Conservation (phyloP, 2,888 invertebrate species). For the Thymelicus acteon region DNA sequence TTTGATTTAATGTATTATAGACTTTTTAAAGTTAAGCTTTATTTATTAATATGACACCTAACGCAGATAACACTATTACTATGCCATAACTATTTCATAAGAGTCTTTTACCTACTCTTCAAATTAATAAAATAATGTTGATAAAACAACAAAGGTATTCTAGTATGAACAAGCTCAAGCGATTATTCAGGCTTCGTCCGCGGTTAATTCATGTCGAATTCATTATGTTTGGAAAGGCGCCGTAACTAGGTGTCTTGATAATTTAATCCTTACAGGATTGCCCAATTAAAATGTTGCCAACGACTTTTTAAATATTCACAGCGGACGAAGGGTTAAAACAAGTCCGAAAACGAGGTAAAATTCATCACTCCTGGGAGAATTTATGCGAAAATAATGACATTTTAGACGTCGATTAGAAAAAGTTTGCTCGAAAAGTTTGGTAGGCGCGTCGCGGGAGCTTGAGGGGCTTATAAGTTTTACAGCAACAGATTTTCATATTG, state of each 20-base stretch:
- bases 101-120: no score
- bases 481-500: neutral
- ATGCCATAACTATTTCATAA: no score
- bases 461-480: neutral
- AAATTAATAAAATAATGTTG: no score
- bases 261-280: slow-evolving; percentile 82
- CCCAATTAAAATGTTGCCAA: slow-evolving; percentile 83
- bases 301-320: slow-evolving; percentile 84
- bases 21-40: no score
- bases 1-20: no score
- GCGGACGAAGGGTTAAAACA: slow-evolving; percentile 71
- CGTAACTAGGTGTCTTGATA: slow-evolving; percentile 84
- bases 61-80: no score
- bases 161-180: slow-evolving; percentile 5
- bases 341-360: slow-evolving; percentile 75
- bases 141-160: neutral
- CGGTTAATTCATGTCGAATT: slow-evolving; percentile 80
- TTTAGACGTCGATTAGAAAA: slow-evolving; percentile 80
- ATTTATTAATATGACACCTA: no score
- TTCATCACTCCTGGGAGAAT: slow-evolving; percentile 75
- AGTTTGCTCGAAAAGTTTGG: slow-evolving; percentile 65
- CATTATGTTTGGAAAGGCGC: slow-evolving; percentile 77
- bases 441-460: slow-evolving; percentile 43
- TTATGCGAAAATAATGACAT: slow-evolving; percentile 80
- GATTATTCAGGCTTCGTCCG: slow-evolving; percentile 41